Percentiles rank a stretch among this genome's conserved stretches.
Conservation (phyloP, 2,797 vertebrate species). For the Rachycentron canadum region DNA sequence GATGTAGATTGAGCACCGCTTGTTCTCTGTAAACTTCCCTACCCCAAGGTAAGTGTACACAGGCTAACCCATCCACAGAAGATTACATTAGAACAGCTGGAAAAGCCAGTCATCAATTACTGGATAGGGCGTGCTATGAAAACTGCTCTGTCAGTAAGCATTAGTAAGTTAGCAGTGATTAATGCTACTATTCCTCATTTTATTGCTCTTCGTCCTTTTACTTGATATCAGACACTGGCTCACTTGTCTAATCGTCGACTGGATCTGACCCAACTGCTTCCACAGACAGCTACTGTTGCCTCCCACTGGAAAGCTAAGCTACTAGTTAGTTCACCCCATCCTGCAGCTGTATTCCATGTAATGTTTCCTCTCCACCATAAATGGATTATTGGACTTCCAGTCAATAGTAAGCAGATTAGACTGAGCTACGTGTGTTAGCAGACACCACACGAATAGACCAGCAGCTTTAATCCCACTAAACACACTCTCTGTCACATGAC, state of each 20-base stretch:
- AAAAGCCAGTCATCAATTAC: neutral
- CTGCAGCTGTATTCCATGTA: constrained; percentile 65
- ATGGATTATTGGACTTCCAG: constrained; percentile 79
- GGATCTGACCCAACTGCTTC: constrained; percentile 9
- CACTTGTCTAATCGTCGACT: constrained; percentile 12
- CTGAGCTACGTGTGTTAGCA: constrained; percentile 73
- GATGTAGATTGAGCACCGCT: too few species aligned
- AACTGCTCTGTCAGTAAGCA: neutral
- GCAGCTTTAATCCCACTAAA: constrained; percentile 77
- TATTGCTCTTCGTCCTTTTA: constrained; percentile 5
- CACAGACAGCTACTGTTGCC: constrained; percentile 19
- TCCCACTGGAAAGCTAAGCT: constrained; percentile 30
- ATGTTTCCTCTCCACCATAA: constrained; percentile 74
- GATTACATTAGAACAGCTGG: neutral
- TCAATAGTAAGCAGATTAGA: constrained; percentile 82
- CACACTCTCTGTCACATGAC: constrained; percentile 60
- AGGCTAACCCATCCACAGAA: neutral
- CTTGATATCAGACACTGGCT: constrained; percentile 25
- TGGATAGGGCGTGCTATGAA: neutral
- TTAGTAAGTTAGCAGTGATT: neutral
- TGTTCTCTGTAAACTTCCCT: neutral
- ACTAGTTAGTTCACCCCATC: constrained; percentile 57
- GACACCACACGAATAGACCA: constrained; percentile 71
- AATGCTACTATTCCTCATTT: neutral
- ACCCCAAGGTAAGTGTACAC: neutral